Percentiles rank a stretch among this genome's conserved stretches.
Evolutionary conservation across 1,140 invertebrate genomes (phyloP).

Genomic region (Zaprionus lachaisei): DNA sequence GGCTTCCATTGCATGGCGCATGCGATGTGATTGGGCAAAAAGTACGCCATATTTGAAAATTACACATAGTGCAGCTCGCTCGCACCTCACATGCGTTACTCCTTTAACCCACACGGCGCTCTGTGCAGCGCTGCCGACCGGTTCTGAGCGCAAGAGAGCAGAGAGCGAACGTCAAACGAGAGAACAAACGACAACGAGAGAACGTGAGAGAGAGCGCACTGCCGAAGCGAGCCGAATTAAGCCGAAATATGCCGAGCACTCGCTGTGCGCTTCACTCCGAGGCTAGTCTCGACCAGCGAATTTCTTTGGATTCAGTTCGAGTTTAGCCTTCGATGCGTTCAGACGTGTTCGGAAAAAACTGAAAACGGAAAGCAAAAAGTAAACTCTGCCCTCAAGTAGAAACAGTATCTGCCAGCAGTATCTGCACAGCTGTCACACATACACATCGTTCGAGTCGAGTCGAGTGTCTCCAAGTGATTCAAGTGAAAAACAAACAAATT

Average conservation of each 20-base stretch:
- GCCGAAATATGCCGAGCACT: slow-evolving; percentile 8
- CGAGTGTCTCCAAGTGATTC: slow-evolving; percentile 30
- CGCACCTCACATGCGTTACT: slow-evolving; percentile 45
- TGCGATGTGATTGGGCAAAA: slow-evolving; percentile 84
- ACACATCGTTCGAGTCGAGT: slow-evolving; percentile 13
- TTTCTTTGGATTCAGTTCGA: slow-evolving; percentile 74
- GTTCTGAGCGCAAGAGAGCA: slow-evolving; percentile 50
- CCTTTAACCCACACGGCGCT: slow-evolving; percentile 26
- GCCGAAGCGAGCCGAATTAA: not conserved
- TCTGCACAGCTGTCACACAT: slow-evolving; percentile 10
- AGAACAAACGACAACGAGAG: slow-evolving; percentile 23
- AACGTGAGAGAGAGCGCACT: slow-evolving; percentile 3
- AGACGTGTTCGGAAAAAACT: slow-evolving; percentile 79
- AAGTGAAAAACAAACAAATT: slow-evolving; percentile 36
- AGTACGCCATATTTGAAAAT: slow-evolving; percentile 84
- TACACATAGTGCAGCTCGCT: slow-evolving; percentile 56
- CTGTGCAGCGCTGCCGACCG: slow-evolving; percentile 49
- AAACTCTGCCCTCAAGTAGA: slow-evolving; percentile 29
- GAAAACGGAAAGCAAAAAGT: slow-evolving; percentile 48
- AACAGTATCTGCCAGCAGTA: not conserved
- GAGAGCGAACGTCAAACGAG: slow-evolving; percentile 11
- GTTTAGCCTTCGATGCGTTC: slow-evolving; percentile 80
- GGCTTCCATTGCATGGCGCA: slow-evolving; percentile 75
- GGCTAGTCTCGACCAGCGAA: slow-evolving; percentile 44
- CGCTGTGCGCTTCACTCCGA: slow-evolving; percentile 47